Evolutionary conservation across 2,113 vertebrate genomes (phyloP), one percentile per base, ranked within the genome.

Genomic region (Psophia crepitans): DNA sequence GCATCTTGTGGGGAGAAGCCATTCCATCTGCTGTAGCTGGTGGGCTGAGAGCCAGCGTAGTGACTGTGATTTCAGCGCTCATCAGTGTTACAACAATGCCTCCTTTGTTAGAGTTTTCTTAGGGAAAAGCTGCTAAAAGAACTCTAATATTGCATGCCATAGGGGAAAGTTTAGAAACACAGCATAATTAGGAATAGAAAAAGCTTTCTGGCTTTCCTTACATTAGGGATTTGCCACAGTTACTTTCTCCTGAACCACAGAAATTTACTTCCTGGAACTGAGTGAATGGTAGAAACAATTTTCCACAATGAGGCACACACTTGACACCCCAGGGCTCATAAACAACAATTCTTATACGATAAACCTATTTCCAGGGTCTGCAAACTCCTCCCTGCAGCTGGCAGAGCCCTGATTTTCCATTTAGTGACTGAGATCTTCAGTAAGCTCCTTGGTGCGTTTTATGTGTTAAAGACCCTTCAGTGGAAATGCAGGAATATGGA

Each of bases 171-270:
- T 90, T 87, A 87, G 82, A 71, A 70, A 75, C 57, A n/a, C 49
- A 8, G 83, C 14, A 14, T 76, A 80, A 92, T 84, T 76, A 92
- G 89, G 82, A 46, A 44, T 10, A 92, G 78, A 66, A 84, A 80
- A 94, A 87, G 68, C 92, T 84, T 83, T 80, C 69, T 80, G 73
- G 27, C 63, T 90, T 80, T 51, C 68, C 53, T 92, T 80, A 17
- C 56, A 2, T 60, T 21, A 39, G 77, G 68, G 86, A 80, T 87
- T 84, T 76, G 83, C 63, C 74, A 65, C 85, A 92, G 63, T 84
- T 66, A 63, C 73, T 80, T 92, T 87, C 78, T 92, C 78, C 68
- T 87, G 82, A 92, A 56, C 86, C 89, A 84, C 81, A 90, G 73
- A 94, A 70, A 76, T 87, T 79, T 60, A 21, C 61, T 92, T 77